phyloP scores from a whole-genome alignment of 2,797 vertebrate species.

The Euthynnus affinis region DNA sequence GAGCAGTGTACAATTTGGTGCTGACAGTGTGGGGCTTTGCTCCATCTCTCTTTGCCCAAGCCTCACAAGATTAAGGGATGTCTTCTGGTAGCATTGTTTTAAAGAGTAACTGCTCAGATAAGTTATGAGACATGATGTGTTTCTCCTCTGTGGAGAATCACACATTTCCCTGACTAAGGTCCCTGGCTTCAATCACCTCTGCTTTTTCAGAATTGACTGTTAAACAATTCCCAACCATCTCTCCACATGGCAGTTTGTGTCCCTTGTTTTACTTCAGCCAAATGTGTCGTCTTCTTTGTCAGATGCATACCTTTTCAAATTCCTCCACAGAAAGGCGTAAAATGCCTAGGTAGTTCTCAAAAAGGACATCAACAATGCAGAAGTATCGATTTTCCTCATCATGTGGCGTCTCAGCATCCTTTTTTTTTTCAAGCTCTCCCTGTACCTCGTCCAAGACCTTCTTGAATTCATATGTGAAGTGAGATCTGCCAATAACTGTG shows the following conservation, averaged over 20 bases:
- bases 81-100: not conserved
- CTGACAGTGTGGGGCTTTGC: not conserved
- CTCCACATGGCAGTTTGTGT: constrained; percentile 45
- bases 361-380: constrained; percentile 15
- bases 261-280: constrained; percentile 7
- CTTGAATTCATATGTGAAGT: constrained; percentile 14
- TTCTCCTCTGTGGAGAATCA: constrained; percentile 37
- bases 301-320: constrained; percentile 23
- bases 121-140: not conserved
- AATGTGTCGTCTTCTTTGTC: constrained; percentile 8
- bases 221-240: constrained; percentile 53
- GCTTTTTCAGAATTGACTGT: constrained; percentile 34
- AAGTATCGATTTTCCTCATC: not conserved
- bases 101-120: not conserved
- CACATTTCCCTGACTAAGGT: constrained; percentile 25
- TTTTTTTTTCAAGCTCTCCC: not conserved
- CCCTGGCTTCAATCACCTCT: constrained; percentile 15
- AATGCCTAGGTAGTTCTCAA: constrained; percentile 34
- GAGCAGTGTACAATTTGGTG: not conserved
- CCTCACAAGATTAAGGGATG: not conserved
- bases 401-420: too few relatives aligned
- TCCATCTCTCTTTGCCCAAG: not conserved
- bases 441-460: constrained; percentile 7
- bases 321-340: constrained; percentile 31
- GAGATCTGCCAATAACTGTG: constrained; percentile 31